Evolutionary conservation across 2,797 vertebrate genomes (phyloP).

Genomic region (Phylloscopus collybita): DNA sequence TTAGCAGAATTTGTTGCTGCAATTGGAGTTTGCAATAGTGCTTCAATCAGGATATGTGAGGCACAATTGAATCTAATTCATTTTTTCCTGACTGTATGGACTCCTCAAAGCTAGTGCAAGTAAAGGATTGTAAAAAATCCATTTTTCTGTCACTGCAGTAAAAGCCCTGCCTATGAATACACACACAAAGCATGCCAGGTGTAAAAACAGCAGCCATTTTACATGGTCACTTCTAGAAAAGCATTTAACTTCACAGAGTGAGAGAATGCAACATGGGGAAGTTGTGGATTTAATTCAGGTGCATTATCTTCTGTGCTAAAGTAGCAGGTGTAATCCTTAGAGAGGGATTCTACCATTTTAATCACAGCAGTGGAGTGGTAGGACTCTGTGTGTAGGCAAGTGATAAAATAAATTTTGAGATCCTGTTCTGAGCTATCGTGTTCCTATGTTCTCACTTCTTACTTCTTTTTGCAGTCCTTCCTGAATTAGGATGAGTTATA

Average conservation of each 20-base stretch:
- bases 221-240: not conserved
- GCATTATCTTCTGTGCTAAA: not conserved
- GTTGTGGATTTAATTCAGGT: not conserved
- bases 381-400: not conserved
- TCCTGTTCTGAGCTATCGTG: not conserved
- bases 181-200: not conserved
- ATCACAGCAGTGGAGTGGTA: not conserved
- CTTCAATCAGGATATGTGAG: not conserved
- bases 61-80: not conserved
- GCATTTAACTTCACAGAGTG: not conserved
- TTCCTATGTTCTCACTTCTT: not conserved
- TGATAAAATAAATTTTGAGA: not conserved
- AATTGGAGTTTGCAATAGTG: not conserved
- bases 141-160: not conserved
- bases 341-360: slow-evolving; percentile 1
- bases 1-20: slow-evolving; percentile 39
- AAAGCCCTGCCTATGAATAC: not conserved
- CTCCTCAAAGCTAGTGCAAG: not conserved
- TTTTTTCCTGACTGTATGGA: slow-evolving; percentile 11
- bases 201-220: slow-evolving; percentile 5
- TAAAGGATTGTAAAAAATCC: not conserved
- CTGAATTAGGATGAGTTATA: not conserved
- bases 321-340: not conserved
- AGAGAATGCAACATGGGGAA: not conserved
- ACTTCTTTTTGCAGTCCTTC: not conserved